Base-by-base conservation (phyloP, 1,140 invertebrate species). In the Orius insidiosus region DNA sequence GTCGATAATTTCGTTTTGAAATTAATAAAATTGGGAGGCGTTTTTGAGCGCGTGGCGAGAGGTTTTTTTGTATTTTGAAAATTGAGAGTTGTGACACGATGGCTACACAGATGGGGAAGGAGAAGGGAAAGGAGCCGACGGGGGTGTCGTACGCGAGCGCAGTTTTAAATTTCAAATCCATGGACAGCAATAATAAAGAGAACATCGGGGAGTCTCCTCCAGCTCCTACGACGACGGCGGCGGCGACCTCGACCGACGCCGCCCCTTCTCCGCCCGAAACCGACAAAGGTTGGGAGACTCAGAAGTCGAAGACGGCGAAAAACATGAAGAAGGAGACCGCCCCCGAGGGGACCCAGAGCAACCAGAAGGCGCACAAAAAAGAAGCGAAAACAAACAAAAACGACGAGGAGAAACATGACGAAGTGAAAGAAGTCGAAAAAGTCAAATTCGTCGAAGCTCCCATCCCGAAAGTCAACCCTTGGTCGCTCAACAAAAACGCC, bases 401-500 rank as follows among this genome's bases (percentile, higher is more conserved):
- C 8, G 41, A 30, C 9, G 14, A 37, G 9, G 52, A 13, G 5
- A 14, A 4, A 56, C 58, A 57, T 10, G 48, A 55, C 2, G 55
- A 53, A 13, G 55, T 56, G 0, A 45, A 52, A 4, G 56, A 57
- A 1, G 16, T 6, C 16, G 63, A 66, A 46, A 63, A 64, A 33
- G 62, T 59, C 13, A 72, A 68, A 53, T 76, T 68, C 55, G 66
- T 76, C 1, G 74, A 75, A 53, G 74, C 74, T 16, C 75, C 75
- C 5, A 44, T 72, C 11, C 74, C 75, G 0, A 67, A 64, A 49
- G 66, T 72, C 1, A 77, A 76, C 59, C 71, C 75, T 2, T 78
- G 75, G 74, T 70, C 57, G 2, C 63, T 60, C 41, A 66, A 64
- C 49, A 66, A 63, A 53, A 56, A 58, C 52, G 56, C 58, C 11